Percentiles rank a stretch among this genome's conserved stretches.
phyloP scores from a whole-genome alignment of 2,888 invertebrate species.

The Cosmia trapezina region DNA sequence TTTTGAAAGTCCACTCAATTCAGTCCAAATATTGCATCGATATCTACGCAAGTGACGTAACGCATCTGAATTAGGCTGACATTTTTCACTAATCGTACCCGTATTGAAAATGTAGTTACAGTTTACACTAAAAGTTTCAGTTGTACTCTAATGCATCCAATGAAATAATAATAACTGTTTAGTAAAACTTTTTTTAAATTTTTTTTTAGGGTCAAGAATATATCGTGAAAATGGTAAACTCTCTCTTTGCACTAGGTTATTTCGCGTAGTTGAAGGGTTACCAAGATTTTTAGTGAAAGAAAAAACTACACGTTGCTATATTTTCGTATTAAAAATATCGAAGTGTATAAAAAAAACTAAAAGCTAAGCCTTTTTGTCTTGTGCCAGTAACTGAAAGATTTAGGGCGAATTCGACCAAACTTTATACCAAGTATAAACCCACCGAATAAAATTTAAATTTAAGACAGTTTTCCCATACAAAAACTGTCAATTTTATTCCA shows the following conservation, averaged over 20 bases:
- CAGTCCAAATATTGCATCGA: conserved; percentile 37
- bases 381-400: neutral
- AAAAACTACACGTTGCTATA: conserved; percentile 38
- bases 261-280: conserved; percentile 40
- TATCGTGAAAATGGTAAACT: conserved; percentile 24
- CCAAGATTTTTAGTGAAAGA: conserved; percentile 7
- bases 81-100: conserved; percentile 3
- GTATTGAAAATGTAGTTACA: neutral
- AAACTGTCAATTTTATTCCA: too few relatives aligned
- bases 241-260: conserved; percentile 34
- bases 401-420: too few relatives aligned
- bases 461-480: too few relatives aligned
- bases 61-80: conserved; percentile 36
- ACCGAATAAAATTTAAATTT: too few relatives aligned
- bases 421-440: too few relatives aligned
- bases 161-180: neutral
- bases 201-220: too few relatives aligned
- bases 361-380: neutral
- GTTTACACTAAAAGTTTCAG: neutral
- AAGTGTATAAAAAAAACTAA: conserved; percentile 31
- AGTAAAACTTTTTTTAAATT: too few relatives aligned
- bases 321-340: conserved; percentile 50
- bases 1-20: conserved; percentile 46
- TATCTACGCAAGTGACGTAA: conserved; percentile 5
- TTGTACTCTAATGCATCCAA: neutral